Conservation (phyloP, 2,888 invertebrate genomes). For the Scrobipalpa costella region DNA sequence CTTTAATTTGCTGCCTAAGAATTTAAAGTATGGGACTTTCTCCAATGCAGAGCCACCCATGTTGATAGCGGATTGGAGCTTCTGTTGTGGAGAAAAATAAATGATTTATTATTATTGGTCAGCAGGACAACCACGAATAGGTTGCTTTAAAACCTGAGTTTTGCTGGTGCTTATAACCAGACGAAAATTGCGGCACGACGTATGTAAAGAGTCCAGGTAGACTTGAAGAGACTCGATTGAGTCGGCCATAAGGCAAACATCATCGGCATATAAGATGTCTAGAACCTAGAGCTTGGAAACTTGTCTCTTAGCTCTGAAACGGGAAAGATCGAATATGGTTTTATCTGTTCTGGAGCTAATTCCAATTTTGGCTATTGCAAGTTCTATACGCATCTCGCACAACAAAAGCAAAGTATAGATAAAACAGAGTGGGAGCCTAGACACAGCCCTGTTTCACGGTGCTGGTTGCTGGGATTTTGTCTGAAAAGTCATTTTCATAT, state of each 20-base stretch:
- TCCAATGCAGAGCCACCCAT: constrained; percentile 13
- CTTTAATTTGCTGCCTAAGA: constrained; percentile 6
- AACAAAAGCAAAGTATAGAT: too few relatives aligned
- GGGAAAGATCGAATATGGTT: neutral
- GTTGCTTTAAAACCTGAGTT: constrained; percentile 22
- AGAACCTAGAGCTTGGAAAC: neutral
- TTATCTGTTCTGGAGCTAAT: constrained; percentile 4
- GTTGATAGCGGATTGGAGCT: neutral
- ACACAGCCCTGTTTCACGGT: too few relatives aligned
- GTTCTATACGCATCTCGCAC: neutral
- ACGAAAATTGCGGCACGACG: constrained; percentile 12
- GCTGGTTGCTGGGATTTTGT: constrained; percentile 2
- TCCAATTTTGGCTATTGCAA: neutral
- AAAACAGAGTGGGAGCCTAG: too few relatives aligned
- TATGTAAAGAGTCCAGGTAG: neutral
- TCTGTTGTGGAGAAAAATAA: too few relatives aligned
- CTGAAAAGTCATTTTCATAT: constrained; percentile 27
- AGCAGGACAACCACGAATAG: constrained; percentile 4
- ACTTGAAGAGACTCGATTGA: constrained; percentile 4
- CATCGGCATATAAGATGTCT: constrained; percentile 9
- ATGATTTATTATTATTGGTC: too few relatives aligned
- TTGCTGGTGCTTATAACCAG: constrained; percentile 21
- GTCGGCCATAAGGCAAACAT: neutral
- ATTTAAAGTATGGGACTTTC: constrained; percentile 20
- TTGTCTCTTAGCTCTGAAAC: constrained; percentile 3